phyloP scores from a whole-genome alignment of 2,797 vertebrate species.

The Periophthalmus magnuspinnatus region DNA sequence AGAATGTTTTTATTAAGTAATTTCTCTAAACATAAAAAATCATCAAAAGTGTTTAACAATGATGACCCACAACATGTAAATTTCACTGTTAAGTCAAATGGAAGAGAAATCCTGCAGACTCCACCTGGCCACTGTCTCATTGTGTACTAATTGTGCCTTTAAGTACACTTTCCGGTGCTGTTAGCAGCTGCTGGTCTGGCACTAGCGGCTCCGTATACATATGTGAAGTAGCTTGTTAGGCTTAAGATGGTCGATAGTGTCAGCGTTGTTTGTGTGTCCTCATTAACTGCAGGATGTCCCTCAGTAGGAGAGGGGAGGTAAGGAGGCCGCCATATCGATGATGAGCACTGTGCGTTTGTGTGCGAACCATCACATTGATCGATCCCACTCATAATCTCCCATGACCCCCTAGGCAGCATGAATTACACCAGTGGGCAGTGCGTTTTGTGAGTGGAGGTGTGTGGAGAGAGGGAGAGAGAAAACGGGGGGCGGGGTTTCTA shows the following conservation, averaged over 20 bases:
- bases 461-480: constrained; percentile 37
- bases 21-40: background rate
- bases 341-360: constrained; percentile 62
- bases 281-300: constrained; percentile 82
- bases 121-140: constrained; percentile 31
- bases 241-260: constrained; percentile 70
- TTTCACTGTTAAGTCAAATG: background rate
- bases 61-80: background rate
- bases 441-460: constrained; percentile 49
- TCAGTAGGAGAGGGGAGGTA: constrained; percentile 74
- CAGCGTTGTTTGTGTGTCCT: constrained; percentile 74
- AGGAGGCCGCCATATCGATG: constrained; percentile 75
- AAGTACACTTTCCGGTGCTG: constrained; percentile 54
- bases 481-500: constrained; percentile 54
- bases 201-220: constrained; percentile 67
- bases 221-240: constrained; percentile 75
- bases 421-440: constrained; percentile 75
- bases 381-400: constrained; percentile 80
- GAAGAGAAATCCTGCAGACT: constrained; percentile 35
- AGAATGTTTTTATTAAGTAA: no score
- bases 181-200: constrained; percentile 63
- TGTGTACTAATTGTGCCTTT: constrained; percentile 68
- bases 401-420: constrained; percentile 75
- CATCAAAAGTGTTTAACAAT: background rate
- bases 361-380: constrained; percentile 79